Evolutionary conservation across 1,140 invertebrate genomes (phyloP), one percentile per base, ranked within the genome.

Genomic region (Probaryconus sp.): DNA sequence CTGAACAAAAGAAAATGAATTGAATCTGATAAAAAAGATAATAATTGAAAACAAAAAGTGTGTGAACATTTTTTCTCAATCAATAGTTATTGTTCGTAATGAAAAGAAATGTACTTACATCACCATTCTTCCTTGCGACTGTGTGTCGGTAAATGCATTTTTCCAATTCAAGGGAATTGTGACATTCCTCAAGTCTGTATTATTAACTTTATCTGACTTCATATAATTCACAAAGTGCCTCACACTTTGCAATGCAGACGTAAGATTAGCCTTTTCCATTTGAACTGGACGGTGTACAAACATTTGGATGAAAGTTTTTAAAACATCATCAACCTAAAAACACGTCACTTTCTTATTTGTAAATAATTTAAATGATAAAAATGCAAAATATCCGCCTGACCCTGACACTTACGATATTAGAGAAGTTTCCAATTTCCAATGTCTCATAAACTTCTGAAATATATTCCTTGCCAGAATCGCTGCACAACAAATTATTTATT

Each of bases 351-450:
- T 38, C 26, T 26, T 33, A 40, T n/a, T n/a, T 24, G 16, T 42
- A 16, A 38, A 55, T 4, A 30, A n/a, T n/a, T n/a, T n/a, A 5
- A 35, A 47, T 1, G 18, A 20, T 3, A 18, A 21, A n/a, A 31
- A 38, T 24, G 9, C 24, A 33, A 16, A 38, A 48, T 43, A 55
- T 16, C 24, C 3, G 30, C 17, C 89, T n/a, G n/a, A n/a, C n/a
- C n/a, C n/a, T n/a, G n/a, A n/a, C n/a, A n/a, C n/a, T 86, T 78
- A 90, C 89, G 55, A 88, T 89, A 38, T 79, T 74, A 20, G 79
- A 86, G 30, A 90, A 89, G 17, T 88, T 85, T 4, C 86, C 83
- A 2, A 91, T 83, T 7, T 89, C 89, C 53, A 91, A 89, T n/a
- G 80, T 82, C 4, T 82, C 51, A 11, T 90, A 87, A n/a, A 90